These are phyloP conservation scores for Peromyscus melanophrys DNA, from an alignment of 2,797 vertebrate genomes.

Conservation along the genomic window DNA sequence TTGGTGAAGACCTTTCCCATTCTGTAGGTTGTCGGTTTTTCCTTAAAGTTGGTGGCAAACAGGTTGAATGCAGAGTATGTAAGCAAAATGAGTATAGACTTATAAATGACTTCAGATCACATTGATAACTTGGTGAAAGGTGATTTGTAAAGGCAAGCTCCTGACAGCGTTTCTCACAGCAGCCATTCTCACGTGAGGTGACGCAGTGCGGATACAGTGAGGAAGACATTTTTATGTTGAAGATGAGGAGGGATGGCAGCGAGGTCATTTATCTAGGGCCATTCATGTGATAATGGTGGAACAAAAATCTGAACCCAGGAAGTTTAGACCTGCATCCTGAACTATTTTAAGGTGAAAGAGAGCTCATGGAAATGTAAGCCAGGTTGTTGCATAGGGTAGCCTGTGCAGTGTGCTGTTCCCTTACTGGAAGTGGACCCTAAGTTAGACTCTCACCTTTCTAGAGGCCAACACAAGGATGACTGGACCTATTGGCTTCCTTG, in stretches of 20 bases:
- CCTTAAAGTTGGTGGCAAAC: neutral
- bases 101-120: neutral
- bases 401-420: neutral
- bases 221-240: neutral
- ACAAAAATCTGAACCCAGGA: neutral
- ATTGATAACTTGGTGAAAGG: neutral
- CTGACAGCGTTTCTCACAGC: neutral
- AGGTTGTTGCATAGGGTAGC: neutral
- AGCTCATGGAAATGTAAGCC: neutral
- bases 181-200: neutral
- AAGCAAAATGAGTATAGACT: neutral
- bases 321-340: neutral
- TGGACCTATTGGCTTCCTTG: neutral
- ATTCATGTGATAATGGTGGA: neutral
- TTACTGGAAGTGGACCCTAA: neutral
- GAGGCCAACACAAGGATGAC: neutral
- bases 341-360: neutral
- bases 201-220: neutral
- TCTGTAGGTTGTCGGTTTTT: no score
- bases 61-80: neutral
- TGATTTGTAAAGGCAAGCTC: neutral
- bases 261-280: neutral
- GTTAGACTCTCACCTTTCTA: neutral
- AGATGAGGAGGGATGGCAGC: neutral
- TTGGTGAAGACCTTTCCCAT: no score